Evolutionary conservation across 2,797 vertebrate species (phyloP).

Genomic region (Pachyuromys duprasi): DNA sequence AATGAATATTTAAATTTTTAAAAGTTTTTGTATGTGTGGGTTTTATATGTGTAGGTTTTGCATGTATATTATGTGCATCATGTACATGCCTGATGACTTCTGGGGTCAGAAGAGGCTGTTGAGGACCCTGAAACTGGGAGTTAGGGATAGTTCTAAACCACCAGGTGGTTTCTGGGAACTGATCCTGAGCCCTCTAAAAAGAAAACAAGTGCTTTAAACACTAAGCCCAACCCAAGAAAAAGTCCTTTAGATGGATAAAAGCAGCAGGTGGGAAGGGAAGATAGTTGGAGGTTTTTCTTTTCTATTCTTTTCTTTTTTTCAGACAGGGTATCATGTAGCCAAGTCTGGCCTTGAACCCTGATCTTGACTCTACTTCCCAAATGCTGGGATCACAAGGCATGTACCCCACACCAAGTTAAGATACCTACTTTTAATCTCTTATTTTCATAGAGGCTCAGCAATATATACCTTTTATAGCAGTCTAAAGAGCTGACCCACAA

Average conservation of each 20-base stretch:
- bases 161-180: background rate
- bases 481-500: slow-evolving; percentile 14
- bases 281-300: background rate
- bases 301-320: background rate
- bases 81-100: too few relatives aligned
- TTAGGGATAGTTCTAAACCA: background rate
- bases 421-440: slow-evolving; percentile 38
- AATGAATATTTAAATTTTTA: background rate
- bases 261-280: background rate
- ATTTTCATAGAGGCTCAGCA: slow-evolving; percentile 27
- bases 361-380: background rate
- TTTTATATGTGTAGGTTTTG: background rate
- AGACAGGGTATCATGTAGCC: background rate
- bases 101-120: background rate
- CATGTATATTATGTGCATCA: background rate
- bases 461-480: slow-evolving; percentile 5
- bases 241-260: background rate
- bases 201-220: background rate
- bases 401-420: background rate
- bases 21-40: too few relatives aligned
- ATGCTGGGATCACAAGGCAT: background rate
- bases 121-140: background rate
- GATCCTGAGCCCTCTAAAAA: background rate
- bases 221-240: background rate
- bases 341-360: background rate